Percentiles rank a stretch among this genome's conserved stretches.
Conservation (phyloP, 2,797 vertebrate genomes). For the Chelon auratus region DNA sequence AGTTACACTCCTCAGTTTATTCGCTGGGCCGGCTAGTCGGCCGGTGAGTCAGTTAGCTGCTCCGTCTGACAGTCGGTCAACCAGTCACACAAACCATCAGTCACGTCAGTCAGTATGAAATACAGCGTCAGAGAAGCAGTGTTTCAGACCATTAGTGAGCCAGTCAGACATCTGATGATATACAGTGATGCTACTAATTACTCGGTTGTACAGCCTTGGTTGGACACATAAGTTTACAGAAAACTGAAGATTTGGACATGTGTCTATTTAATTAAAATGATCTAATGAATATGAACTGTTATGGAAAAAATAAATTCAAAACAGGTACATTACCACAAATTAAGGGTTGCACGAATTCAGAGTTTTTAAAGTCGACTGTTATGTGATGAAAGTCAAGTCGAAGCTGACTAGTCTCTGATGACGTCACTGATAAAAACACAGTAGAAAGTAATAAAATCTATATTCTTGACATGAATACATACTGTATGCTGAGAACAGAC, state of each 20-base stretch:
- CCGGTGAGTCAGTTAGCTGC: constrained; percentile 37
- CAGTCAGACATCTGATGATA: constrained; percentile 32
- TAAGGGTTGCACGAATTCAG: no score
- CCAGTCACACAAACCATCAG: constrained; percentile 42
- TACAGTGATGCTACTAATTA: constrained; percentile 20
- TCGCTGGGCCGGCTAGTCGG: constrained; percentile 41
- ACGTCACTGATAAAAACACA: no score
- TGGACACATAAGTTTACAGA: background rate
- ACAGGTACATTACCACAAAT: no score
- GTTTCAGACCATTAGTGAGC: constrained; percentile 48
- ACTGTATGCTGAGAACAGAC: no score
- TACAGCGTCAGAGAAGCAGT: background rate
- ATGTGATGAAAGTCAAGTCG: no score
- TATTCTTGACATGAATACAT: no score
- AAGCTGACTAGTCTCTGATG: no score
- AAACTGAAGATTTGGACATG: background rate
- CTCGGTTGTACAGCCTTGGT: constrained; percentile 6
- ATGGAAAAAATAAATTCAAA: no score
- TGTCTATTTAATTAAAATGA: no score
- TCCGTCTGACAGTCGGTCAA: constrained; percentile 37
- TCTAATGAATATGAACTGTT: no score
- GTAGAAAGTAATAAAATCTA: no score
- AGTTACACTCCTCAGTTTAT: constrained; percentile 19
- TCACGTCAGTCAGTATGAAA: constrained; percentile 42
- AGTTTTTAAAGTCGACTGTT: no score